phyloP scores from a whole-genome alignment of 2,113 vertebrate species.

The Lagopus leucura region DNA sequence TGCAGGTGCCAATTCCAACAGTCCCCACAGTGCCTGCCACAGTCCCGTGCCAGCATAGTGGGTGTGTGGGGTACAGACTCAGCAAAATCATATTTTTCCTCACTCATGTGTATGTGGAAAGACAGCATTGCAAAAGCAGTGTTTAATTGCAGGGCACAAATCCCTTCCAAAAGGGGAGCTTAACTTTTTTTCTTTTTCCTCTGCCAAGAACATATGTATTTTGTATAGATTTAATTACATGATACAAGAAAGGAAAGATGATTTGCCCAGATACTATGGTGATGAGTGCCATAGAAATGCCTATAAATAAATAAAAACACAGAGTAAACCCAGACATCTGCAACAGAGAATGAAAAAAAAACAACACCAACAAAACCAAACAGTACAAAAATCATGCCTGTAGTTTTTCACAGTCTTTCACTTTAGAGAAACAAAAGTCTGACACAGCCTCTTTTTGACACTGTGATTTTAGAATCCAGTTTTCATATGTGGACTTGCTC shows the following conservation, averaged over 20 bases:
- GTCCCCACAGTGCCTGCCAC: accelerated
- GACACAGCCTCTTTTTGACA: not conserved
- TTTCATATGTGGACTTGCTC: not conserved
- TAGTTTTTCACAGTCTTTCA: not conserved
- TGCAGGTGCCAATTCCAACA: not conserved
- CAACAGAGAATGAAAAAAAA: not conserved
- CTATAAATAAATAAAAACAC: constrained; percentile 40
- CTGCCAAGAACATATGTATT: constrained; percentile 68
- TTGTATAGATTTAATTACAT: constrained; percentile 68
- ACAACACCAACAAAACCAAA: not conserved
- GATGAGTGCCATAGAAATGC: constrained; percentile 35
- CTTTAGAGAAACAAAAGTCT: not conserved
- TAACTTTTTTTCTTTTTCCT: not conserved
- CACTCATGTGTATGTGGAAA: not conserved
- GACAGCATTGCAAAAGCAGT: constrained; percentile 30
- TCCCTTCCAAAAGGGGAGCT: constrained; percentile 58
- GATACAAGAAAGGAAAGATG: constrained; percentile 38
- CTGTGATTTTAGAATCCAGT: not conserved
- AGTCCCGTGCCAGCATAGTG: accelerated
- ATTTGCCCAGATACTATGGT: not conserved
- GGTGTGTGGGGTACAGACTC: not conserved
- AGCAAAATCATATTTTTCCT: not conserved
- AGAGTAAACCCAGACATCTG: not conserved
- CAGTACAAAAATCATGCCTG: not conserved
- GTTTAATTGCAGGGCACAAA: constrained; percentile 62